Evolutionary conservation across 2,888 invertebrate species (phyloP), one percentile per base, ranked within the genome.

Genomic region (Notodonta ziczac): DNA sequence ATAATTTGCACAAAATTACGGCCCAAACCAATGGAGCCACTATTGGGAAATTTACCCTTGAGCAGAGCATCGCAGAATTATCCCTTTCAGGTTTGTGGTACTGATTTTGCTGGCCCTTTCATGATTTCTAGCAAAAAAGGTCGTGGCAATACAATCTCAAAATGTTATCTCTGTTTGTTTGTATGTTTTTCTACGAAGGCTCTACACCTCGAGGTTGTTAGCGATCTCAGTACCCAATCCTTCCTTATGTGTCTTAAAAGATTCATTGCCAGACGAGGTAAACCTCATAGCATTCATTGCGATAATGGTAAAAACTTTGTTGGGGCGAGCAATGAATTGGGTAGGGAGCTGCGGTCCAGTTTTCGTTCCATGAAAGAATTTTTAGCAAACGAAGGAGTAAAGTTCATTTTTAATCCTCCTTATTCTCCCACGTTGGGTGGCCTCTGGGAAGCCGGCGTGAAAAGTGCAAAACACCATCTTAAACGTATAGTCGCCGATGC

Each of bases 301-400:
- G 72, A 72, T 39, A 72, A 72, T 14, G 74, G 68, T 9, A 67
- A 55, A n/a, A 72, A 70, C 14, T 69, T 67, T 59, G 67, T 70
- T 5, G 69, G 70, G 0, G 74, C 69, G 12, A 63, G 53, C 32
- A 70, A 69, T 62, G 69, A 72, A 42, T 63, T 73, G 13, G 61
- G 66, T 58, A 70, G 58, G 14, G 9, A 69, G 9, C 48, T 72
- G 9, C 53, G 57, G 16, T 55, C 69, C 32, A 58, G 57, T 52
- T 48, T 50, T 46, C 50, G 61, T 7, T 53, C 57, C 13, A 39
- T 67, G 13, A 53, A 10, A 13, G 63, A 70, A 13, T 70, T 57
- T 54, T 16, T 65, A 1, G 54, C 65, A 9, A 32, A 63, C n/a
- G 60, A 66, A 46, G 61, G 63, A 52, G 66, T 73, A n/a, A 66